Base-by-base conservation (phyloP, 2,797 vertebrate species). In the Molossus alvarezi region DNA sequence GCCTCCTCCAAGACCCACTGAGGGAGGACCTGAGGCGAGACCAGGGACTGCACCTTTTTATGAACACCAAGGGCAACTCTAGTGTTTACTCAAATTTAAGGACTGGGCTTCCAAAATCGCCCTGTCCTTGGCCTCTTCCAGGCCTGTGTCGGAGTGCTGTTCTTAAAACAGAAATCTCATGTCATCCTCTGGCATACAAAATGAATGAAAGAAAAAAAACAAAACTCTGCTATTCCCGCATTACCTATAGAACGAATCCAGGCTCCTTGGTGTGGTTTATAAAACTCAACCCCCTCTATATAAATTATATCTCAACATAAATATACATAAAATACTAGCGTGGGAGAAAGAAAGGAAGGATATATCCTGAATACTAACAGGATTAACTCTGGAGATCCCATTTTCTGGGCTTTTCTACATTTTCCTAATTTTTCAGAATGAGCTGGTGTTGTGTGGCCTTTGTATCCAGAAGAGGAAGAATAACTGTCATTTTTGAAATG, bases 221-320 rank as follows among this genome's bases (percentile, higher is more conserved):
- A 33, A 8, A 25, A 5, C 2, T 79, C 62, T 58, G 72, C 33
- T 87, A 58, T 71, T 76, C 13, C 60, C 18, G 75, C 58, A 25
- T 48, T 55, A 48, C 51, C 82, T 75, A 41, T 15, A 88, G 33
- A 90, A 82, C 7, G 69, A 92, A 77, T 62, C 48, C 57, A 88
- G 84, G 48, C 60, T 67, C 57, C n/a, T 76, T 5, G 48, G 58
- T 6, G 9, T 55, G 18, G 25, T 73, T 82, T 75, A 58, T 53
- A 75, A 80, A 87, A 71, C 14, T 77, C 79, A 37, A 48, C 21
- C 58, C 45, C 17, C 29, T 65, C 64, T 3, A 75, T 71, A 33
- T 88, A 80, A 86, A 62, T 55, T 72, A 23, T 53, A 64, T 73
- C 51, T 95, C 57, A 77, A 79, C n/a, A n/a, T n/a, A n/a, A n/a